Percentiles rank a stretch among this genome's conserved stretches.
Conservation (phyloP, 2,888 invertebrate genomes). For the Apamea anceps region DNA sequence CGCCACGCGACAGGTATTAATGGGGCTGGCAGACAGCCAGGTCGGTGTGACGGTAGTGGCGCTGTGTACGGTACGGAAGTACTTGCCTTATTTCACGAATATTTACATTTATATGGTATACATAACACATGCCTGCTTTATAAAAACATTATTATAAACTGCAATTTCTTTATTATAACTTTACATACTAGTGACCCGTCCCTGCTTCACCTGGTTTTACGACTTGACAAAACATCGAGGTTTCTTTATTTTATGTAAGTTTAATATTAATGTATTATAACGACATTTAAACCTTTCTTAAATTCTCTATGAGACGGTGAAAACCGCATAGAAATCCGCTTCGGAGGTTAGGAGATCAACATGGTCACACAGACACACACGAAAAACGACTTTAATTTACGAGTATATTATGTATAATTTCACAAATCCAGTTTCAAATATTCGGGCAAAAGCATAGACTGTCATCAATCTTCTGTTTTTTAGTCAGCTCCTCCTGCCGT, state of each 20-base stretch:
- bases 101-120: not conserved
- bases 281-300: not conserved
- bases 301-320: not conserved
- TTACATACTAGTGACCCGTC: too few species aligned
- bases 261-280: too few species aligned
- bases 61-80: conserved; percentile 19
- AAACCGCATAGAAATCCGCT: not conserved
- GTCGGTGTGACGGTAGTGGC: conserved; percentile 16
- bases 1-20: conserved; percentile 32
- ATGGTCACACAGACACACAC: not conserved
- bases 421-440: not conserved
- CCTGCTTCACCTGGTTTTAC: too few species aligned
- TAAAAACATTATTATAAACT: too few species aligned
- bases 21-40: conserved; percentile 50
- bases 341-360: not conserved
- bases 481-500: not conserved
- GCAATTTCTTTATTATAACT: not conserved
- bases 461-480: not conserved
- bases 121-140: not conserved
- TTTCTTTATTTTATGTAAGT: too few species aligned
- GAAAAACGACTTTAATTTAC: too few species aligned
- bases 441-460: not conserved
- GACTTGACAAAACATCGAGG: too few species aligned
- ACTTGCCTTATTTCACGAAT: not conserved
- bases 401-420: not conserved